A percentile compares a stretch with the other conserved stretches of the same genome.
These are phyloP conservation scores for Serilophus lunatus DNA, from an alignment of 2,113 vertebrate genomes.

Conservation along the genomic window DNA sequence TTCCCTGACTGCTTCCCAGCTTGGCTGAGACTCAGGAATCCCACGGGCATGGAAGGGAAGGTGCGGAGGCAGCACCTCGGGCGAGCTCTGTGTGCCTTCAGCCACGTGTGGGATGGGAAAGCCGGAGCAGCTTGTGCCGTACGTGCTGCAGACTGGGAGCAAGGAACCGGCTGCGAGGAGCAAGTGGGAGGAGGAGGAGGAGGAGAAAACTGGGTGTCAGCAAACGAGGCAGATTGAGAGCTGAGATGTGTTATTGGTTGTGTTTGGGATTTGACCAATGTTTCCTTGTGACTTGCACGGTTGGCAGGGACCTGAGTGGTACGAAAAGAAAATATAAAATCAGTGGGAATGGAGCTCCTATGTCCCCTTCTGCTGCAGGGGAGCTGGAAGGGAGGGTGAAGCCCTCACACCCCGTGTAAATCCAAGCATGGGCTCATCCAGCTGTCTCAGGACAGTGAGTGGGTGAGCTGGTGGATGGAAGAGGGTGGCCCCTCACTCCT, in stretches of 20 bases:
- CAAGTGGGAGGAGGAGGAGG: constrained; percentile 45
- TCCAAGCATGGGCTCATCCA: neutral
- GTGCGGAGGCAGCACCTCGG: neutral
- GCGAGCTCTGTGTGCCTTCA: neutral
- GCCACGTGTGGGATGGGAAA: neutral
- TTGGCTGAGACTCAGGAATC: neutral
- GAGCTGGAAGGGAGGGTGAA: neutral
- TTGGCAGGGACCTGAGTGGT: neutral
- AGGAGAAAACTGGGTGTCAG: constrained; percentile 29
- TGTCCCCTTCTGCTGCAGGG: neutral
- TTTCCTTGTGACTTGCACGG: constrained; percentile 37
- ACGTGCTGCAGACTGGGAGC: neutral
- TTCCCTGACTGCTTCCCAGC: neutral
- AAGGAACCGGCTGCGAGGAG: constrained; percentile 22
- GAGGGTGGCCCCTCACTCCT: neutral
- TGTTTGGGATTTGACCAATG: neutral
- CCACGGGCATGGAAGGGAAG: neutral
- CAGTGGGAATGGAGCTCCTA: neutral
- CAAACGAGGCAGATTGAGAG: constrained; percentile 31
- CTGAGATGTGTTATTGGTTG: neutral
- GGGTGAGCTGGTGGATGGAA: neutral
- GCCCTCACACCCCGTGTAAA: neutral
- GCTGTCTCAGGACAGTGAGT: neutral
- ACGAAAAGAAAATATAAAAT: neutral
- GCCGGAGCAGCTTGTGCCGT: neutral